Evolutionary conservation across 2,888 invertebrate genomes (phyloP).

Genomic region (Boloria selene): DNA sequence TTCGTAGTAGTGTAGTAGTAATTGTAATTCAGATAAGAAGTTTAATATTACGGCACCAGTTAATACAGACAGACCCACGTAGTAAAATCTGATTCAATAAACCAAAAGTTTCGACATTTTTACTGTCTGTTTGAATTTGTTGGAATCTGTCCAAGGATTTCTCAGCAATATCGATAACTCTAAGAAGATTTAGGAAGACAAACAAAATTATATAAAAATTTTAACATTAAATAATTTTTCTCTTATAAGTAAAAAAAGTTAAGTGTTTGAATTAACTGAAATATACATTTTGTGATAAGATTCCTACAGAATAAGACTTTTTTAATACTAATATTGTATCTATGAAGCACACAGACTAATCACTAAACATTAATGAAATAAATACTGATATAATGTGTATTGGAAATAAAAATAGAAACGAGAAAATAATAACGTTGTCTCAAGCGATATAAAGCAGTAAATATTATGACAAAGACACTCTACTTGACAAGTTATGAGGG

Average conservation of each 20-base stretch:
- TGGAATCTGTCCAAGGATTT: slow-evolving; percentile 33
- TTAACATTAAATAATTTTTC: background rate
- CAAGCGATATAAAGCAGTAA: slow-evolving; percentile 2
- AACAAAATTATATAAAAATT: slow-evolving; percentile 25
- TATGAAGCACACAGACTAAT: too few relatives aligned
- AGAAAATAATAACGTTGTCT: slow-evolving; percentile 9
- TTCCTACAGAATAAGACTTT: too few relatives aligned
- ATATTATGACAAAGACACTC: slow-evolving; percentile 29
- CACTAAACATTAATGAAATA: too few relatives aligned
- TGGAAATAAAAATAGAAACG: slow-evolving; percentile 9
- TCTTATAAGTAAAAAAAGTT: background rate
- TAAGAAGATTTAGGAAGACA: slow-evolving; percentile 28
- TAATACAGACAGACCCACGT: slow-evolving; percentile 32
- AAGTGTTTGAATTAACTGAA: background rate
- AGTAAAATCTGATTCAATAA: slow-evolving; percentile 39
- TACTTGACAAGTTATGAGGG: slow-evolving; percentile 30
- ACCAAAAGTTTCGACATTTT: slow-evolving; percentile 65
- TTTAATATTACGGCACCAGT: slow-evolving; percentile 27
- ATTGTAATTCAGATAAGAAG: slow-evolving; percentile 18
- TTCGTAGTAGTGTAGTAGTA: too few relatives aligned
- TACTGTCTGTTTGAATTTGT: slow-evolving; percentile 50
- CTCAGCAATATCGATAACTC: slow-evolving; percentile 31
- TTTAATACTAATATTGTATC: too few relatives aligned
- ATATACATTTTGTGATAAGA: too few relatives aligned
- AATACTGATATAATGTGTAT: background rate